A percentile compares a stretch with the other conserved stretches of the same genome.
Conservation (phyloP, 2,797 vertebrate genomes). For the Lophotriccus pileatus region DNA sequence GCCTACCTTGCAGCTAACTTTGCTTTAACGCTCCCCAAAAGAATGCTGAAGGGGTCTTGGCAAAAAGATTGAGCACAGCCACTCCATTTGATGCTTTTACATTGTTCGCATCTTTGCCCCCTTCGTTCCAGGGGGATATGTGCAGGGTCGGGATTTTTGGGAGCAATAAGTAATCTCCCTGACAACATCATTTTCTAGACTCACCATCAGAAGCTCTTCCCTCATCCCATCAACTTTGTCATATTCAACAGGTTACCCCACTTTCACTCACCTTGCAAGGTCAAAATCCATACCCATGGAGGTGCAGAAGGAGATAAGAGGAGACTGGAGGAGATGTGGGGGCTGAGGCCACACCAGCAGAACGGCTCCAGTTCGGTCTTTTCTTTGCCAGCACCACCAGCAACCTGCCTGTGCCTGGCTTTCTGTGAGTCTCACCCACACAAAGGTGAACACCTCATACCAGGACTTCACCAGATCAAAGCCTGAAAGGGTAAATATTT, state of each 20-base stretch:
- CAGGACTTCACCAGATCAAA: neutral
- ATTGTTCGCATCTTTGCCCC: neutral
- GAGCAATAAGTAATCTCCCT: neutral
- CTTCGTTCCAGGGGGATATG: neutral
- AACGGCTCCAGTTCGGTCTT: neutral
- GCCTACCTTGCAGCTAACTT: too few relatives aligned
- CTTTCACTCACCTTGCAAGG: neutral
- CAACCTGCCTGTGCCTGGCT: neutral
- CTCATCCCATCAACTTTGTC: neutral
- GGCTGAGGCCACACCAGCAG: neutral
- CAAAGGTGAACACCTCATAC: neutral
- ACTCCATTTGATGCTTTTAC: neutral
- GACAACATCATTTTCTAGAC: neutral
- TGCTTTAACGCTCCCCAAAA: neutral
- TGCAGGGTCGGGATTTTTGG: neutral
- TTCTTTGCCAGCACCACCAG: neutral
- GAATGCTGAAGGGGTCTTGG: neutral
- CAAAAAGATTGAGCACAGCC: neutral
- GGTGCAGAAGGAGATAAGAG: neutral
- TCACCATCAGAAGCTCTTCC: neutral
- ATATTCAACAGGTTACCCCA: neutral
- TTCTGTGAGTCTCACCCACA: neutral
- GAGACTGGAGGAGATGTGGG: neutral
- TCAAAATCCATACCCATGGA: neutral
- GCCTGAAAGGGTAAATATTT: neutral